phyloP scores from a whole-genome alignment of 2,113 vertebrate species.

The Antigone vipio region DNA sequence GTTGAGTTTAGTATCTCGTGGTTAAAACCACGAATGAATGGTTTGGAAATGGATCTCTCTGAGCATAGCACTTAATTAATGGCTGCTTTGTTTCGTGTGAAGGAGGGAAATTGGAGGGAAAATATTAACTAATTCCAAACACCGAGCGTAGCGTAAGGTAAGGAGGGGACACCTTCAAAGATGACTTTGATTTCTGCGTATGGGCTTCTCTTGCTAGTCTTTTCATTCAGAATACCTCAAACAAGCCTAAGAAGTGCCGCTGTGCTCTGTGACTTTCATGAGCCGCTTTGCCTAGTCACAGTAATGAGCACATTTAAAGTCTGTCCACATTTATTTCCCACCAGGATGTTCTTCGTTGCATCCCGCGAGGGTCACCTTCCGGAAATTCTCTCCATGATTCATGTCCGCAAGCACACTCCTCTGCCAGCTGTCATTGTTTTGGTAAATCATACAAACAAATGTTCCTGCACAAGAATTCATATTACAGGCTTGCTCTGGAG shows the following conservation, averaged over 20 bases:
- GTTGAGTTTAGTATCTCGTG: neutral
- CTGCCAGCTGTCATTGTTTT: conserved; percentile 91
- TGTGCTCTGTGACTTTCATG: conserved; percentile 34
- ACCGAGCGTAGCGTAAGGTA: neutral
- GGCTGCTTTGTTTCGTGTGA: neutral
- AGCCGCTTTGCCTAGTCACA: conserved; percentile 27
- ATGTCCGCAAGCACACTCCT: conserved; percentile 93
- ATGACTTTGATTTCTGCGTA: neutral
- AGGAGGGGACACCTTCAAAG: neutral
- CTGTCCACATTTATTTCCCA: conserved; percentile 70
- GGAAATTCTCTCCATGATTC: conserved; percentile 96
- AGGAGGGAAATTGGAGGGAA: neutral
- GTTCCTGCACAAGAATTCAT: conserved; percentile 9
- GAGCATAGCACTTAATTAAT: neutral
- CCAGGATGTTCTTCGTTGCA: conserved; percentile 93
- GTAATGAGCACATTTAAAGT: conserved; percentile 61
- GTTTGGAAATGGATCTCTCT: neutral
- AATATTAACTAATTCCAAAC: neutral
- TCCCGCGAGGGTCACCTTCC: conserved; percentile 97
- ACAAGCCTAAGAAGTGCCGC: neutral
- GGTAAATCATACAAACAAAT: conserved; percentile 82
- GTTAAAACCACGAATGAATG: neutral
- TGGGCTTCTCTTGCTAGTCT: neutral
- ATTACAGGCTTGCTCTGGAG: conserved; percentile 10
- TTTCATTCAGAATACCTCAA: neutral